Evolutionary conservation across 2,888 invertebrate species (phyloP), one percentile per base, ranked within the genome.

Genomic region (Melipona beecheii): DNA sequence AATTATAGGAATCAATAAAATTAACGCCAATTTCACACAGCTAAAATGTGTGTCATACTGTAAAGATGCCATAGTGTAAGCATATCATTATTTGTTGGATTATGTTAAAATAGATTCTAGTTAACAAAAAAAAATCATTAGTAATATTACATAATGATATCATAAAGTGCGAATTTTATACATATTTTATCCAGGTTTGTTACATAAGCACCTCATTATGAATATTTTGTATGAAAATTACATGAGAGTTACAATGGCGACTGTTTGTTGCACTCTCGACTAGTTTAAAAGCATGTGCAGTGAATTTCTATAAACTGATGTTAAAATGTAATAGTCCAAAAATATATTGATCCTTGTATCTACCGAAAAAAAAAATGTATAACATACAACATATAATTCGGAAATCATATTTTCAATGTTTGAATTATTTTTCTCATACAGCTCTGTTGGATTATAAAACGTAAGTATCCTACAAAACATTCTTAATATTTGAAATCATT

Each of bases 1-100:
- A 88, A 90, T 88, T 88, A 90, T 92, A 92, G 92, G 87, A 89
- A 89, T 91, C 90, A 91, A 92, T 92, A 91, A 93, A 92, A 87
- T 62, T 86, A 89, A 86, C 85, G 90, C 89, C 87, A 87, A 85
- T 86, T 87, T 84, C 80, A 89, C 79, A 83, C 81, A 85, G 83
- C 83, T 81, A 75, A 83, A 84, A 66, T 75, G 77, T 73, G 82
- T 87, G 84, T 83, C 73, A 75, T 84, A 81, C 82, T 87, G 84
- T 89, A 86, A 83, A 90, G 83, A 86, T 85, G 80, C 75, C 81
- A 82, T 83, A 78, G 79, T 76, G 74, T 77, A 82, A 88, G 78
- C 80, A 82, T 87, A 84, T 84, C 87, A 74, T 84, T 85, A 83
- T 81, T 79, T 83, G 85, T 85, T 88, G 73, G 64, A 72, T 72